phyloP scores from a whole-genome alignment of 2,113 vertebrate genomes.

The Cheirogaleus medius region DNA sequence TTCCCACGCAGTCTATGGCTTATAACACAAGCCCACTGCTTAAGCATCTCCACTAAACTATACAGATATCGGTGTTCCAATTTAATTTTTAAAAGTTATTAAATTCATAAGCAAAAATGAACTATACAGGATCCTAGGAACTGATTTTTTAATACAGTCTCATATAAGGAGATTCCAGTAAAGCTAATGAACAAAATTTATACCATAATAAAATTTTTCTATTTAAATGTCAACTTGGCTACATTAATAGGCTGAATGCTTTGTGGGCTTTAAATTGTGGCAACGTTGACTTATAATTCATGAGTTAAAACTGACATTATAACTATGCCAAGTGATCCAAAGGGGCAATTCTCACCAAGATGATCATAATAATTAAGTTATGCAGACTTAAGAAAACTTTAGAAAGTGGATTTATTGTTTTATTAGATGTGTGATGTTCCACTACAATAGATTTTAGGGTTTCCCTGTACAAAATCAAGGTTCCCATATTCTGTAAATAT shows the following conservation, averaged over 20 bases:
- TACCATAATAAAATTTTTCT: not conserved
- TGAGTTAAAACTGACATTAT: not conserved
- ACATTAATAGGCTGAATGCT: not conserved
- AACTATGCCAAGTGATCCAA: not conserved
- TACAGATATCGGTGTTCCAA: not conserved
- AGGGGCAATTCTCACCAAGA: not conserved
- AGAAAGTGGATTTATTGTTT: not conserved
- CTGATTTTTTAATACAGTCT: not conserved
- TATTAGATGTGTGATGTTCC: not conserved
- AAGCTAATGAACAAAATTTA: constrained; percentile 35
- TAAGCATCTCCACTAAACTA: not conserved
- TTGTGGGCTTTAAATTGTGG: not conserved
- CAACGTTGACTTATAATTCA: constrained; percentile 14
- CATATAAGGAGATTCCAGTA: not conserved
- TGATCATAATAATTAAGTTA: not conserved
- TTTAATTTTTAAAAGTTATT: constrained; percentile 12
- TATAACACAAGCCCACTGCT: not conserved
- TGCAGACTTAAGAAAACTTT: not conserved
- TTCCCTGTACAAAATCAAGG: not conserved
- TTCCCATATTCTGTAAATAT: not conserved
- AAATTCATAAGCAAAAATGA: constrained; percentile 34
- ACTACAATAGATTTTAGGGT: not conserved
- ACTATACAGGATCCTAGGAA: not conserved
- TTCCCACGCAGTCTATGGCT: not conserved
- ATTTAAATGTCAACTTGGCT: constrained; percentile 1